These are phyloP conservation scores for Andrena marginata DNA, from an alignment of 2,888 invertebrate genomes.

Conservation along the genomic window DNA sequence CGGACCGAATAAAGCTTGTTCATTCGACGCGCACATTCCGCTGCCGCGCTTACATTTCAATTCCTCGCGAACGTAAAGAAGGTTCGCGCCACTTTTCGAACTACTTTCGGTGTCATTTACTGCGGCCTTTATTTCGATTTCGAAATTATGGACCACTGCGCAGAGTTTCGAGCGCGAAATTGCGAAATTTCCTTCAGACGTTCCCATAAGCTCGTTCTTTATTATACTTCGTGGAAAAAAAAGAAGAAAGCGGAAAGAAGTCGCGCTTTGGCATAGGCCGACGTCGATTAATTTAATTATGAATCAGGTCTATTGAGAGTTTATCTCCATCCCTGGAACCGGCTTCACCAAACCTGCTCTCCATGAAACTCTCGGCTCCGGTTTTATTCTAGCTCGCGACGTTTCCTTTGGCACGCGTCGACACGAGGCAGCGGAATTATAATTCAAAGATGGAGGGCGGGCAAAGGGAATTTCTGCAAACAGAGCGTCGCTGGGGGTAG, in stretches of 20 bases:
- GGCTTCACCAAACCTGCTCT: slow-evolving; percentile 3
- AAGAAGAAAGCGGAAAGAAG: slow-evolving; percentile 30
- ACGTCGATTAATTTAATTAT: slow-evolving; percentile 61
- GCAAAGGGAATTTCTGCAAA: slow-evolving; percentile 13
- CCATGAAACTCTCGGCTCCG: not conserved
- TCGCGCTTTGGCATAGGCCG: slow-evolving; percentile 6
- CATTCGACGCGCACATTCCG: not conserved
- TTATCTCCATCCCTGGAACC: slow-evolving; percentile 2
- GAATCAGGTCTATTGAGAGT: slow-evolving; percentile 42
- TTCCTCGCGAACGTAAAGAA: not conserved
- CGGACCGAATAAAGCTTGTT: not conserved
- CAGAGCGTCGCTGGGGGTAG: not conserved
- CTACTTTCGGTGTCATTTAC: not conserved
- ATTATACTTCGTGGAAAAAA: slow-evolving; percentile 23
- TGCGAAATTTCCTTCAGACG: not conserved
- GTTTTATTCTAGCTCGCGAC: slow-evolving; percentile 22
- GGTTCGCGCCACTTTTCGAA: not conserved
- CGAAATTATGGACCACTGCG: not conserved
- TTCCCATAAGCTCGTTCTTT: slow-evolving; percentile 19
- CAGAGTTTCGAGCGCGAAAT: not conserved
- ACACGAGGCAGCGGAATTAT: slow-evolving; percentile 18
- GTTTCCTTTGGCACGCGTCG: slow-evolving; percentile 30
- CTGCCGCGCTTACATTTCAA: not conserved
- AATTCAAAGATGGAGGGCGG: slow-evolving; percentile 26
- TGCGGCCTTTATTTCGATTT: not conserved